phyloP scores from a whole-genome alignment of 2,888 invertebrate species.

The Arrhopalites spinosus region DNA sequence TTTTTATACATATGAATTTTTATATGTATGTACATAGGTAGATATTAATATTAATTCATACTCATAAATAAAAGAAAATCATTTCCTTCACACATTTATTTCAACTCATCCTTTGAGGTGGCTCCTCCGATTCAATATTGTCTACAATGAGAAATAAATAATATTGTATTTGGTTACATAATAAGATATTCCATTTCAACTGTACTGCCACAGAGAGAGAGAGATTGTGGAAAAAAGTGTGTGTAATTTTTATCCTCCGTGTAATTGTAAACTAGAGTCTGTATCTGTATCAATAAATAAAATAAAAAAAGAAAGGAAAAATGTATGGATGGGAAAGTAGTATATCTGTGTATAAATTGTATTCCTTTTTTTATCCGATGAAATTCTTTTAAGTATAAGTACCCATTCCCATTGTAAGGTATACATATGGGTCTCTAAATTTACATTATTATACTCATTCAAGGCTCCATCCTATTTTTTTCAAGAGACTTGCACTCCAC shows the following conservation, averaged over 20 bases:
- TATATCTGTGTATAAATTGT: too few relatives aligned
- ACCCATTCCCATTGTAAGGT: too few relatives aligned
- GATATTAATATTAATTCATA: constrained; percentile 14
- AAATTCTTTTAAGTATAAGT: constrained; percentile 15
- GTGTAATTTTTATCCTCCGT: background rate
- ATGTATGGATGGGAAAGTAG: constrained; percentile 22
- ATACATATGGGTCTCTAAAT: too few relatives aligned
- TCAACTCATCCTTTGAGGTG: too few relatives aligned
- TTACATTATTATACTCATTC: constrained; percentile 16
- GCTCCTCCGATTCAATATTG: background rate
- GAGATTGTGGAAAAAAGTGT: too few relatives aligned
- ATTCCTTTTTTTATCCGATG: constrained; percentile 14
- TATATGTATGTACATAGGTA: background rate
- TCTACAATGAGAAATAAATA: background rate
- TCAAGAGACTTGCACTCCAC: constrained; percentile 19
- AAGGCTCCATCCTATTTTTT: constrained; percentile 12
- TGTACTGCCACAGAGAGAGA: too few relatives aligned
- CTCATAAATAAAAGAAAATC: constrained; percentile 16
- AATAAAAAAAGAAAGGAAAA: too few relatives aligned
- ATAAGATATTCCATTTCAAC: too few relatives aligned
- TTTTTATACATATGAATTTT: too few relatives aligned
- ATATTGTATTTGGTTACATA: background rate
- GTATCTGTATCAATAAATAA: too few relatives aligned
- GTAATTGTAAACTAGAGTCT: background rate
- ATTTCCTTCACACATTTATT: constrained; percentile 8